Evolutionary conservation across 92 coral and sea anemone species (phyloP).

Genomic region (Phymanthus crucifer): DNA sequence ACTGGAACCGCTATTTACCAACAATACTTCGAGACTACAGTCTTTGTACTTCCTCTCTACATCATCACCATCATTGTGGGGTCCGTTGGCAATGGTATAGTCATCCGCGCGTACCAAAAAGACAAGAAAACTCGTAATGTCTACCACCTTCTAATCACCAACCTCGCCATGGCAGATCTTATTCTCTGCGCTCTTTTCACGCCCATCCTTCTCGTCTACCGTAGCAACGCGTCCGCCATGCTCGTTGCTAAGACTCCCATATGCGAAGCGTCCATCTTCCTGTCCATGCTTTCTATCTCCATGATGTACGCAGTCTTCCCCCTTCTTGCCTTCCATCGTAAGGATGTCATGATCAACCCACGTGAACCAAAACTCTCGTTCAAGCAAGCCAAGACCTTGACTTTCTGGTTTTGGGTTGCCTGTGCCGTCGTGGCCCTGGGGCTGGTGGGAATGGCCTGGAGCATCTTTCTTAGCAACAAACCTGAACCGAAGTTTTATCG

Average conservation of each 20-base stretch:
- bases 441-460: constrained; percentile 71
- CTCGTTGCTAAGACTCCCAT: constrained; percentile 78
- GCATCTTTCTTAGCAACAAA: constrained; percentile 52
- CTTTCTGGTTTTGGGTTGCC: constrained; percentile 62
- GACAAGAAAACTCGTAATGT: constrained; percentile 66
- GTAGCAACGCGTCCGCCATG: constrained; percentile 73
- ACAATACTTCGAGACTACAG: constrained; percentile 73
- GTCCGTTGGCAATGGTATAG: constrained; percentile 74
- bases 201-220: constrained; percentile 80
- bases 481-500: constrained; percentile 82
- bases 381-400: constrained; percentile 61
- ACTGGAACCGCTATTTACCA: constrained; percentile 46
- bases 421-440: constrained; percentile 61
- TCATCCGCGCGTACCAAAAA: constrained; percentile 61
- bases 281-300: constrained; percentile 82
- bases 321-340: constrained; percentile 79
- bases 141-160: constrained; percentile 77
- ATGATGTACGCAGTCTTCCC: constrained; percentile 84
- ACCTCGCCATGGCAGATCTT: constrained; percentile 82
- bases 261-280: constrained; percentile 71
- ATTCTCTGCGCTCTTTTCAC: constrained; percentile 76
- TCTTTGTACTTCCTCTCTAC: constrained; percentile 72
- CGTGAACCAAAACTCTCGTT: constrained; percentile 67
- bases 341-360: constrained; percentile 74
- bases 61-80: constrained; percentile 69